These are phyloP conservation scores for Potamarius usumacintae DNA, from an alignment of 2,113 vertebrate species.

Conservation along the genomic window DNA sequence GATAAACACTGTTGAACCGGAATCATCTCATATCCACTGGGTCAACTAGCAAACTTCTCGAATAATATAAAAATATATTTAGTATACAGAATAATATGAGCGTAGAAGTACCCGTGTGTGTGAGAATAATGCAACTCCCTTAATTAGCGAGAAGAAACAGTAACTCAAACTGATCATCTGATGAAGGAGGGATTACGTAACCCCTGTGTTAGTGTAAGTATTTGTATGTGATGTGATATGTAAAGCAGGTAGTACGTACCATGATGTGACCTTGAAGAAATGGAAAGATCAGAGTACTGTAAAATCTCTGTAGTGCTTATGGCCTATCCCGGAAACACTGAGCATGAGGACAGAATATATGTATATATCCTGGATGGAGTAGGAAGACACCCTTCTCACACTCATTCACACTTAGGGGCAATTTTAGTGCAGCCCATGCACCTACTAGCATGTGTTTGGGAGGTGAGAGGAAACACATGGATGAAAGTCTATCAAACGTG, in stretches of 20 bases:
- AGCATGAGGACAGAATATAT: background rate
- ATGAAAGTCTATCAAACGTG: too few species aligned
- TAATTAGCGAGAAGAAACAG: constrained; percentile 1
- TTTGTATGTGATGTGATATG: background rate
- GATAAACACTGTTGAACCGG: background rate
- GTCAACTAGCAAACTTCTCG: too few species aligned
- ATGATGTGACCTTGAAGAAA: background rate
- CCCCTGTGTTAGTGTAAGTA: background rate
- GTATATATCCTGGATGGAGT: background rate
- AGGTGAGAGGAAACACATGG: too few species aligned
- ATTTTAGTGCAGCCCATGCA: too few species aligned
- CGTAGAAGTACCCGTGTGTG: background rate
- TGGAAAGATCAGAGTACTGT: background rate
- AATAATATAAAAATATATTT: background rate
- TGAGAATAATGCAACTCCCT: background rate
- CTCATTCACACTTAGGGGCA: background rate
- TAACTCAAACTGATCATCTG: background rate
- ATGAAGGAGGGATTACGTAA: background rate
- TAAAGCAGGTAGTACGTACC: background rate
- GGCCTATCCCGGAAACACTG: background rate
- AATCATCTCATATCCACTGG: background rate
- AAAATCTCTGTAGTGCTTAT: background rate
- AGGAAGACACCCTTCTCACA: background rate
- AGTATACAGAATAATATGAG: background rate
- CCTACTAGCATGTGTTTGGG: too few species aligned